Evolutionary conservation across 2,113 vertebrate species (phyloP).

Genomic region (Aptenodytes patagonicus): DNA sequence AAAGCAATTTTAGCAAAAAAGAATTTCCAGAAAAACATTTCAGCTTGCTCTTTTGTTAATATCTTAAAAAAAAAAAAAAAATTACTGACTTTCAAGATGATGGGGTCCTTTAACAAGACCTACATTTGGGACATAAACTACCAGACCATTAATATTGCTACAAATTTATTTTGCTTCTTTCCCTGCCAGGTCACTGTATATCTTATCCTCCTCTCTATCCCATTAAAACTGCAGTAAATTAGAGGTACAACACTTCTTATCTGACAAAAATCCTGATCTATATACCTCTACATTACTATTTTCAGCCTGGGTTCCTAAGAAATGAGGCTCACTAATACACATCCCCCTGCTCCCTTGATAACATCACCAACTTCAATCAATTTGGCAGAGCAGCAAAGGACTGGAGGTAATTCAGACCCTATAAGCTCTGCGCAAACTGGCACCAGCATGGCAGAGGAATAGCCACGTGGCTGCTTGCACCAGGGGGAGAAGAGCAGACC

Average conservation of each 20-base stretch:
- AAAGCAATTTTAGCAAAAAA: neutral
- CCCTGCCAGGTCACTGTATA: neutral
- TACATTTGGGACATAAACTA: neutral
- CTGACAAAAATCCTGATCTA: conserved; percentile 9
- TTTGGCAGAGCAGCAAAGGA: neutral
- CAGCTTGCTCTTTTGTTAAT: neutral
- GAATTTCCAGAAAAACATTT: neutral
- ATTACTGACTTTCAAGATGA: neutral
- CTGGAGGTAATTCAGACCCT: neutral
- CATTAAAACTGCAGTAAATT: neutral
- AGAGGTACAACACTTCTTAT: neutral
- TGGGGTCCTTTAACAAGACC: neutral
- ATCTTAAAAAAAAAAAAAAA: neutral
- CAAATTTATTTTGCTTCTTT: conserved; percentile 29
- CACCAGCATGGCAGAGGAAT: neutral
- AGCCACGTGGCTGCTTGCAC: neutral
- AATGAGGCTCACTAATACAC: neutral
- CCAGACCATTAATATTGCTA: neutral
- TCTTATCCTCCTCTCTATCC: neutral
- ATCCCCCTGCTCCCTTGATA: neutral
- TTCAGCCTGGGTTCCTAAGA: neutral
- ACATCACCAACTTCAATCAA: neutral
- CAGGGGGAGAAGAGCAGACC: neutral
- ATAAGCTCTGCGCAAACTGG: neutral
- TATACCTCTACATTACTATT: neutral